These are phyloP conservation scores for Calidris pugnax DNA, from an alignment of 2,113 vertebrate species.

Conservation along the genomic window DNA sequence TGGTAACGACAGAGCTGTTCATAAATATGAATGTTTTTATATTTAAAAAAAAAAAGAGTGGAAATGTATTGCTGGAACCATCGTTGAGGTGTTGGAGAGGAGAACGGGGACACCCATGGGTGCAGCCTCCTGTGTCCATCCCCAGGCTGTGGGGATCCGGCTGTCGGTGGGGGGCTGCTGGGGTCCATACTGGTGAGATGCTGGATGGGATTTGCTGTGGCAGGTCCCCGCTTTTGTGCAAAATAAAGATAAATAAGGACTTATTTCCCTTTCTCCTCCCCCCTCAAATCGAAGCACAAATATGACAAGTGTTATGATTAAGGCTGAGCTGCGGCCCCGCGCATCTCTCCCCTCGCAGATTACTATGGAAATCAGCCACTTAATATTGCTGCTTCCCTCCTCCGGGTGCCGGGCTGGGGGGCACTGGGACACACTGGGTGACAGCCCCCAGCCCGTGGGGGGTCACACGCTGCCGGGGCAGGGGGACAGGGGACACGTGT, in stretches of 20 bases:
- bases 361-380: slow-evolving; percentile 1
- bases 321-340: neutral
- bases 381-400: neutral
- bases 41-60: neutral
- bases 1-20: neutral
- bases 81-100: neutral
- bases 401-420: neutral
- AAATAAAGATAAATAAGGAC: neutral
- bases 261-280: neutral
- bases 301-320: neutral
- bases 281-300: neutral
- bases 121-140: neutral
- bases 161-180: rapidly evolving
- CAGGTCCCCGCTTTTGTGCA: neutral
- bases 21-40: neutral
- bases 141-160: neutral
- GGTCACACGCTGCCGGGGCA: rapidly evolving
- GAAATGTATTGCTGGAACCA: neutral
- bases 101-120: neutral
- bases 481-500: neutral
- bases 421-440: neutral
- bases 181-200: neutral
- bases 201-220: neutral
- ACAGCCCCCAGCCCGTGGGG: neutral
- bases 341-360: neutral